Evolutionary conservation across 1,140 invertebrate genomes (phyloP).

Genomic region (Hyphantria cunea): DNA sequence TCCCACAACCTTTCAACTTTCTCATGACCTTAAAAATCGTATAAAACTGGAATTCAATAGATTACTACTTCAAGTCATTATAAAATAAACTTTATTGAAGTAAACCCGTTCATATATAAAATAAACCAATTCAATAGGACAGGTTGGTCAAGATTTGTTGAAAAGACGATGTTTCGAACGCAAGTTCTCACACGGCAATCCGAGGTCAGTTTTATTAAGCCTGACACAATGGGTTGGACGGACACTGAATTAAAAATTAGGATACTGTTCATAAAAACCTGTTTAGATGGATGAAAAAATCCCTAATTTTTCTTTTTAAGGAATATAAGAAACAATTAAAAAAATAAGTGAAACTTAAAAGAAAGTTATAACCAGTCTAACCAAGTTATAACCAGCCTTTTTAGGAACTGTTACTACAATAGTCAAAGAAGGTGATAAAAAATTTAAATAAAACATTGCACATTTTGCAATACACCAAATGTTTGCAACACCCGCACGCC

Average conservation of each 20-base stretch:
- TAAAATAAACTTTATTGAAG: conserved; percentile 35
- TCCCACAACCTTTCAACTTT: conserved; percentile 29
- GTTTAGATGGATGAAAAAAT: conserved; percentile 27
- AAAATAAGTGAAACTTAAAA: too few species aligned
- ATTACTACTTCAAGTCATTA: conserved; percentile 22
- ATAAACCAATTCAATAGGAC: conserved; percentile 43
- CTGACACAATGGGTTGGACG: conserved; percentile 34
- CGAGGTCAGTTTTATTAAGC: conserved; percentile 42
- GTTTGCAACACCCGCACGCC: conserved; percentile 50
- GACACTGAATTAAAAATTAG: conserved; percentile 36
- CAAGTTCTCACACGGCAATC: conserved; percentile 27
- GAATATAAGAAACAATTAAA: too few species aligned
- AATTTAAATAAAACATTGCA: neutral
- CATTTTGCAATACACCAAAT: conserved; percentile 35
- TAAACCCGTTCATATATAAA: conserved; percentile 46
- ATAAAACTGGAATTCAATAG: conserved; percentile 19
- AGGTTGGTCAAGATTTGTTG: conserved; percentile 39
- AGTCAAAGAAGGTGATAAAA: too few species aligned
- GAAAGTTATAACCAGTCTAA: too few species aligned
- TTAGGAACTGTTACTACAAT: too few species aligned
- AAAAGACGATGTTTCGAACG: conserved; percentile 22
- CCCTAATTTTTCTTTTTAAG: conserved; percentile 9
- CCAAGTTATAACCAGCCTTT: too few species aligned
- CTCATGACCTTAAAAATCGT: conserved; percentile 34
- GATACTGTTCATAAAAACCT: conserved; percentile 33